phyloP scores from a whole-genome alignment of 2,113 vertebrate genomes.

The Opisthocomus hoazin region DNA sequence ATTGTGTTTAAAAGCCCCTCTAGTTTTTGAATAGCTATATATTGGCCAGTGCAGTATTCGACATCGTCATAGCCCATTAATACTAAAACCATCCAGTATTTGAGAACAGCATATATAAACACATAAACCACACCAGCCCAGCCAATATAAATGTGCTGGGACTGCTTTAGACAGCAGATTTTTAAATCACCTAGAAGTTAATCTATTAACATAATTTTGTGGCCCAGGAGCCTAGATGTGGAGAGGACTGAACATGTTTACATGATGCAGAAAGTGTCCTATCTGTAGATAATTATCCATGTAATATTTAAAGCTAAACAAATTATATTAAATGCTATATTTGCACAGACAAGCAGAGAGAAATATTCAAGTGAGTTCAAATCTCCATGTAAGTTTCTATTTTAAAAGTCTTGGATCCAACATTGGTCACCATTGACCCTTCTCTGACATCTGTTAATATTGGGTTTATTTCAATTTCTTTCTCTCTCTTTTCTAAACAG shows the following conservation, averaged over 20 bases:
- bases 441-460: slow-evolving; percentile 42
- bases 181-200: slow-evolving; percentile 25
- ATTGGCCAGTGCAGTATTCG: background rate
- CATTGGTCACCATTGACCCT: background rate
- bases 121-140: slow-evolving; percentile 7
- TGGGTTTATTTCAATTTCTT: slow-evolving; percentile 40
- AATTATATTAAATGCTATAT: background rate
- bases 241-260: background rate
- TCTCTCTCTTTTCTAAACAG: slow-evolving; percentile 20
- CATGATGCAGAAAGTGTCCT: background rate
- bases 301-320: background rate
- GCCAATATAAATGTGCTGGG: slow-evolving; percentile 36
- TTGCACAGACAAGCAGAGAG: background rate
- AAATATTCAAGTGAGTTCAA: background rate
- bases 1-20: background rate
- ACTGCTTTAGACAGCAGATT: slow-evolving; percentile 4
- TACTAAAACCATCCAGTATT: slow-evolving; percentile 22
- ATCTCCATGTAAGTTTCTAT: background rate
- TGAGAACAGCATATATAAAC: slow-evolving; percentile 42
- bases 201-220: background rate
- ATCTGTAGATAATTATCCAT: background rate
- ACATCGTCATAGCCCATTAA: background rate
- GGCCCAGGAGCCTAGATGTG: background rate
- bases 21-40: slow-evolving; percentile 18
- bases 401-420: background rate